phyloP scores from a whole-genome alignment of 2,888 invertebrate species.

The Mamestra brassicae region DNA sequence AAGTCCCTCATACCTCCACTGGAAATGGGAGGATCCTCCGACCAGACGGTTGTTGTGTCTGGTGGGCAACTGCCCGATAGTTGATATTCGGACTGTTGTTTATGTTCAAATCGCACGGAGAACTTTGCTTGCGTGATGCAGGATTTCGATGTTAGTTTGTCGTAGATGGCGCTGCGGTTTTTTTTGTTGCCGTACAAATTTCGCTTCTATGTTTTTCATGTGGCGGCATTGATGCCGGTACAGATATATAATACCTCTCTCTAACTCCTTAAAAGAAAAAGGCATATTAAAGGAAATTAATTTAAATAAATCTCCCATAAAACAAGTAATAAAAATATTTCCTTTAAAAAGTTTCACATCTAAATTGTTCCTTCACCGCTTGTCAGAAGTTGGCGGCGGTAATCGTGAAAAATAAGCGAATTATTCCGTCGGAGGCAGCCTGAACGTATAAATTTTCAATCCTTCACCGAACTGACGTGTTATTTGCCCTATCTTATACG shows the following conservation, averaged over 20 bases:
- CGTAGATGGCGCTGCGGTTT: too few relatives aligned
- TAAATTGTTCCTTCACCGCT: constrained; percentile 58
- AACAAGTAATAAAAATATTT: constrained; percentile 44
- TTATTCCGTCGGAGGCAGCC: constrained; percentile 65
- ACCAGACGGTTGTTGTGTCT: too few relatives aligned
- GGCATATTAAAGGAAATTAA: not conserved
- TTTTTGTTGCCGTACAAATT: too few relatives aligned
- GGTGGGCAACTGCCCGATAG: too few relatives aligned
- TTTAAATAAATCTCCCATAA: constrained; percentile 46
- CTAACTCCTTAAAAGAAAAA: constrained; percentile 1
- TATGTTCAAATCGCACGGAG: too few relatives aligned
- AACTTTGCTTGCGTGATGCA: too few relatives aligned
- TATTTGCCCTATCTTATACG: constrained; percentile 73
- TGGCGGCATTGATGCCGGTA: too few relatives aligned
- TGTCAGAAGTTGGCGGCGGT: constrained; percentile 53
- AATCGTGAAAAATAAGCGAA: constrained; percentile 69
- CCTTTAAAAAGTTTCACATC: constrained; percentile 45
- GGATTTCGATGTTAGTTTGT: too few relatives aligned
- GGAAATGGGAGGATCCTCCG: too few relatives aligned
- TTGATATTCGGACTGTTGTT: too few relatives aligned
- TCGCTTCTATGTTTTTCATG: too few relatives aligned
- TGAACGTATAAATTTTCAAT: constrained; percentile 76
- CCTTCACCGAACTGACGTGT: constrained; percentile 70
- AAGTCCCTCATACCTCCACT: too few relatives aligned
- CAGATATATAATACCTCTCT: not conserved